Base-by-base conservation (phyloP, 30 jellyfish, hydroid and myxozoan species). In the Chrysaora quinquecirrha region DNA sequence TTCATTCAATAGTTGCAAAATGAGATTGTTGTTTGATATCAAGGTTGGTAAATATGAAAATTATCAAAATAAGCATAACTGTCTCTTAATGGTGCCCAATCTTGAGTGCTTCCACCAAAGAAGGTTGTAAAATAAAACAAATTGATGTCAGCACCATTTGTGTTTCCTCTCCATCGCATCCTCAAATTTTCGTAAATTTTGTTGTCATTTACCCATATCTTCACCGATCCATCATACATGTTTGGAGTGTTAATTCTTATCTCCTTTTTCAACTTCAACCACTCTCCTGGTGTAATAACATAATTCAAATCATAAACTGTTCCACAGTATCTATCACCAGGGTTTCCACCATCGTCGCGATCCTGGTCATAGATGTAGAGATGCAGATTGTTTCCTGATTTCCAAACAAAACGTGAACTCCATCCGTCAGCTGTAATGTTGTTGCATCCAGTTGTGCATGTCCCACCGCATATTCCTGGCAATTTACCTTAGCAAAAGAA, bases 401-500 rank as follows among this genome's bases (percentile, higher is more conserved):
- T 11, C 79, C 79, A 67, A 21, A 27, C 28, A 33, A 67, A 67
- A 11, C 79, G 56, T 23, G 79, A 67, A 19, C 79, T 67, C 79
- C 79, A 67, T 6, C 79, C 79, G 33, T 67, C 79, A 7, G 30
- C 79, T 67, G 79, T 67, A 60, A 67, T 67, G 63, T 67, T 67
- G 27, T 67, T 67, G 32, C 79, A 67, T 11, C 79, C 79, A 67
- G 79, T 27, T 34, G 79, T 67, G 18, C 79, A 67, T 25, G 60
- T 67, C n/a, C 79, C 79, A 67, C 79, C 79, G 61, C 79, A 67
- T 29, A 67, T 6, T 3, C 79, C 79, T 18, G 56, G 56, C 22
- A 67, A 60, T 19, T 67, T 67, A 1, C 79, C 79, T 67, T 10
- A 20, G 18, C 21, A 33, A 28, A 63, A n/a, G 48, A 22, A n/a